These are phyloP conservation scores for Sitta europaea DNA, from an alignment of 2,113 vertebrate species.

Conservation along the genomic window DNA sequence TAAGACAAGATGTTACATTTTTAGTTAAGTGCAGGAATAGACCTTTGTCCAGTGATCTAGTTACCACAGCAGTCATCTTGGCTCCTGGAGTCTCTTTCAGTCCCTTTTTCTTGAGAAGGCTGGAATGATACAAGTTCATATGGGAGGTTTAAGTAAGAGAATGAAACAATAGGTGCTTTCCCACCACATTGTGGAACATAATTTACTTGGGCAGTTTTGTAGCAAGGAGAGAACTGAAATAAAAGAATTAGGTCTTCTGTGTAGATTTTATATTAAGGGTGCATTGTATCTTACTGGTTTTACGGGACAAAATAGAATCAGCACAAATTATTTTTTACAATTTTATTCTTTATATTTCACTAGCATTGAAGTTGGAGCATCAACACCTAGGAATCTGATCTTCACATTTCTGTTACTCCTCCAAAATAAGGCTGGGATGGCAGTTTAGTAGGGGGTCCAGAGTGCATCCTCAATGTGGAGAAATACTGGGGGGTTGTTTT, in stretches of 20 bases:
- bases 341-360: neutral
- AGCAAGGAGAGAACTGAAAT: neutral
- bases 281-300: neutral
- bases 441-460: neutral
- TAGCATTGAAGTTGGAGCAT: neutral
- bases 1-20: neutral
- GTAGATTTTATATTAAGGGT: neutral
- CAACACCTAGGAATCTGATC: neutral
- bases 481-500: neutral
- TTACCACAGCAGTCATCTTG: neutral
- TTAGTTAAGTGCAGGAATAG: neutral
- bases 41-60: neutral
- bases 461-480: fast-evolving
- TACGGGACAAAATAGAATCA: neutral
- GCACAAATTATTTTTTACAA: neutral
- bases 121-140: neutral
- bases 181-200: fast-evolving
- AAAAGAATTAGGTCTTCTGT: neutral
- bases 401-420: neutral
- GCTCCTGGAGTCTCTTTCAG: neutral
- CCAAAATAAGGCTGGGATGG: neutral
- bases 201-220: neutral
- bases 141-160: neutral
- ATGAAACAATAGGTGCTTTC: neutral
- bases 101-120: neutral